Base-by-base conservation (phyloP, 2,888 invertebrate species). In the Hydrotaea cyrtoneurina region DNA sequence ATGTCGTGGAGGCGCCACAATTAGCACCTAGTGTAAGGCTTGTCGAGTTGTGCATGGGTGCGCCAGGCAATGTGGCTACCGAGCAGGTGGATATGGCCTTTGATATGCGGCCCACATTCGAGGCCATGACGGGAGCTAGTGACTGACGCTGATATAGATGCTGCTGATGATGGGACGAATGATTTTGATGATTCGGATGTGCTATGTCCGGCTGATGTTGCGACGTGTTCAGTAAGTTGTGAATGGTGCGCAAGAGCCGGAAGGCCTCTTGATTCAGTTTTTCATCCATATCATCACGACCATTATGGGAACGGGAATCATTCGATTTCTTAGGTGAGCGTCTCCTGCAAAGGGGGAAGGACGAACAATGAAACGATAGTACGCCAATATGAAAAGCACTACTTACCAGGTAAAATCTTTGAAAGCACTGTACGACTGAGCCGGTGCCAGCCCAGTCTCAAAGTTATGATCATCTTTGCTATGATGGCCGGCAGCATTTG, bases 201-300 rank as follows among this genome's bases (percentile, higher is more conserved):
- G 93, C 92, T 53, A 95, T 90, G 86, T 94, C 94, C 0, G 95
- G 95, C 88, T 95, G 95, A 86, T 94, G 93, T 86, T 94, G 94
- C 85, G 93, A 93, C 82, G 94, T 95, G 87, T 93, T 93, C 83
- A 95, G 89, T 78, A 95, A 91, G 43, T 95, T 95, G 87, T 95
- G 94, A 73, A 95, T 94, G 26, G 95, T 95, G 85, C 95, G 93
- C 87, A 95, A 93, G 82, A 95, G 92, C 78, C 95, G 93, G 87
- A 94, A 95, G 0, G 95, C 95, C 91, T 95, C 95, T 88, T 95
- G 94, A 0, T 95, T 94, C 26, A 95, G 90, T 90, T 95, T 95
- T 84, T 95, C 94, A 0, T 95, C 94, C 26, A 85, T 19, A 94
- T 95, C 88, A 93, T 93, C 91, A 93, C 93, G 88, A 93, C 81